phyloP scores from a whole-genome alignment of 2,888 invertebrate genomes.

The Capitulum mitella region DNA sequence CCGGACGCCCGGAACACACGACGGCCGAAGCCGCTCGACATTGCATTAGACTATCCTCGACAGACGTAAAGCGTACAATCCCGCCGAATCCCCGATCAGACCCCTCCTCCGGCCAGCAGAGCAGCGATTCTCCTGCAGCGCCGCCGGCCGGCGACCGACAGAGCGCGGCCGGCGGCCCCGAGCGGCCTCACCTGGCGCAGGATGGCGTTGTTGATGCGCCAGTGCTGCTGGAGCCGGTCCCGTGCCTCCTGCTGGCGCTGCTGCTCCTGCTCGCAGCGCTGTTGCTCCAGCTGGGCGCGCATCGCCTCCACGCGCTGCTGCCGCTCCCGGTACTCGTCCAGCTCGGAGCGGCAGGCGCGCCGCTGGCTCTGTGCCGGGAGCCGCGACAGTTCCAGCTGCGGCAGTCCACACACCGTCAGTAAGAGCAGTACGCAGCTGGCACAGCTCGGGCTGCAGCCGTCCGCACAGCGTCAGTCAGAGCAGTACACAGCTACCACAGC shows the following conservation, averaged over 20 bases:
- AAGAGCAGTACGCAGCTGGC: not conserved
- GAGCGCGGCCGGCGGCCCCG: too few relatives aligned
- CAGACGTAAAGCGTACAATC: too few relatives aligned
- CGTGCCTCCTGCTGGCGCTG: constrained; percentile 23
- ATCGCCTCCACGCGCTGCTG: constrained; percentile 21
- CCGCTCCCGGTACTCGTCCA: constrained; percentile 12
- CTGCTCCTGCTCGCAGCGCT: constrained; percentile 7
- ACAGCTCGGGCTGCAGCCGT: too few relatives aligned
- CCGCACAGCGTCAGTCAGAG: not conserved
- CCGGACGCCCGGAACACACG: too few relatives aligned
- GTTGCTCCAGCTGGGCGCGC: constrained; percentile 7
- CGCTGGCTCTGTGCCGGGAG: constrained; percentile 21
- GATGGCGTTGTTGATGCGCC: constrained; percentile 18
- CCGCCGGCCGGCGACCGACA: too few relatives aligned
- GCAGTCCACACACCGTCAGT: not conserved
- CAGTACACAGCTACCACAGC: not conserved
- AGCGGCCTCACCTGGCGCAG: constrained; percentile 19
- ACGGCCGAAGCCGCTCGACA: too few relatives aligned
- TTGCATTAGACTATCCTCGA: too few relatives aligned
- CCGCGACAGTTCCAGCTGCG: constrained; percentile 23
- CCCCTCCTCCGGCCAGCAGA: too few relatives aligned
- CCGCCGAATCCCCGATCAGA: too few relatives aligned
- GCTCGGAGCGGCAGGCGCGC: constrained; percentile 27
- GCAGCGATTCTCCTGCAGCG: too few relatives aligned
- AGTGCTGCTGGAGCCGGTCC: constrained; percentile 12